Evolutionary conservation across 2,797 vertebrate species (phyloP).

Genomic region (Tapirus indicus): DNA sequence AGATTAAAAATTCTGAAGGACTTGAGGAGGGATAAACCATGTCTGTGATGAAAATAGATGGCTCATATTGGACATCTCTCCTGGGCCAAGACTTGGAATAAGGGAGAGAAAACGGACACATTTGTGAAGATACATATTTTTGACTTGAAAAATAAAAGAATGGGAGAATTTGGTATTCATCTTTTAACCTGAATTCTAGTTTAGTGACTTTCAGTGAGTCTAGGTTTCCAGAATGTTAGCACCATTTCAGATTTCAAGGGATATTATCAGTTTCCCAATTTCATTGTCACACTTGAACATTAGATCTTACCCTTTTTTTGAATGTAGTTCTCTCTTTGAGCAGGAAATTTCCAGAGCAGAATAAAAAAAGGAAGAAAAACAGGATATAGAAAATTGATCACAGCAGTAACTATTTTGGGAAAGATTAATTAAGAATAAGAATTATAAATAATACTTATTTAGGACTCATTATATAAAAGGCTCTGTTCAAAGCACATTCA

Average conservation of each 20-base stretch:
- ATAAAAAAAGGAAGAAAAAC: slow-evolving; percentile 14
- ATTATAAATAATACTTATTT: slow-evolving; percentile 65
- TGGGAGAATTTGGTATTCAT: background rate
- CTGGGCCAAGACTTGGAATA: background rate
- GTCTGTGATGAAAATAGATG: background rate
- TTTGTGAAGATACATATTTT: background rate
- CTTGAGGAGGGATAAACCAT: background rate
- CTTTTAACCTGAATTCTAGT: background rate
- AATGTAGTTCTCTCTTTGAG: background rate
- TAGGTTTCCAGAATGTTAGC: background rate
- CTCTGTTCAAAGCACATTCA: slow-evolving; percentile 19
- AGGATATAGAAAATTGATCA: slow-evolving; percentile 33
- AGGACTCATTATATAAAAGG: slow-evolving; percentile 25
- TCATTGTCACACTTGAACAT: background rate
- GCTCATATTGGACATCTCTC: background rate
- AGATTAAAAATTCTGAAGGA: background rate
- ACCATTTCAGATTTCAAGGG: background rate
- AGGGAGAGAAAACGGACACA: background rate
- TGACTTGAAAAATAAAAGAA: background rate
- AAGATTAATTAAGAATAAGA: slow-evolving; percentile 58
- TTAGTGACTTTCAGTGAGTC: background rate
- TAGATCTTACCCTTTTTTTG: background rate
- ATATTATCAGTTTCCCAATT: background rate
- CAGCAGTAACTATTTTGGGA: slow-evolving; percentile 31
- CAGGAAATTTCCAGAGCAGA: slow-evolving; percentile 30